Evolutionary conservation across 2,113 vertebrate genomes (phyloP).

Genomic region (Oostethus manadensis): DNA sequence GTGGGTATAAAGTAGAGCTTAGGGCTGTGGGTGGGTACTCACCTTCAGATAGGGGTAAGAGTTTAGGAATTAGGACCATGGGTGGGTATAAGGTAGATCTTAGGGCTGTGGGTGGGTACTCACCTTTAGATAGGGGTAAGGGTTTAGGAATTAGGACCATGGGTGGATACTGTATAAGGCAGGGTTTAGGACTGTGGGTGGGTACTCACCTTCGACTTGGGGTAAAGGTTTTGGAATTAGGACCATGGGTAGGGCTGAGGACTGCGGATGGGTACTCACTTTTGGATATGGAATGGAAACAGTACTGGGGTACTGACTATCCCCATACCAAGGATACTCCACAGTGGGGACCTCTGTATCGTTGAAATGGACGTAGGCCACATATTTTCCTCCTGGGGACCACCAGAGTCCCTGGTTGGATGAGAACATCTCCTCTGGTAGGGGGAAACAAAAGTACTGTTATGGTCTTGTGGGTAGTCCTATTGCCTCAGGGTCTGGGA

Average conservation of each 20-base stretch:
- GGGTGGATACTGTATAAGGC: too few relatives aligned
- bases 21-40: not conserved
- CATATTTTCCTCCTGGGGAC: constrained; percentile 82
- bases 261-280: constrained; percentile 71
- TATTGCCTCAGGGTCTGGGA: too few relatives aligned
- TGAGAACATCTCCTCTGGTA: constrained; percentile 93
- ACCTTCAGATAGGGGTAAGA: not conserved
- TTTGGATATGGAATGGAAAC: constrained; percentile 90
- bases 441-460: too few relatives aligned
- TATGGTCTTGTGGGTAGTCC: too few relatives aligned
- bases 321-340: constrained; percentile 89
- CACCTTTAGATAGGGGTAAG: not conserved
- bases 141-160: not conserved
- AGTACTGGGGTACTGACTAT: constrained; percentile 91
- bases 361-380: constrained; percentile 88
- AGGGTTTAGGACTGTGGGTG: not conserved
- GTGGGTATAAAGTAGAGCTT: not conserved
- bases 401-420: constrained; percentile 86
- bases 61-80: not conserved
- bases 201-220: not conserved
- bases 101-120: not conserved
- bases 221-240: not conserved
- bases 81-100: not conserved
- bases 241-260: not conserved
- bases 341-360: constrained; percentile 83